A percentile compares a stretch with the other conserved stretches of the same genome.
Conservation (phyloP, 2,888 invertebrate species). For the Salticus scenicus region DNA sequence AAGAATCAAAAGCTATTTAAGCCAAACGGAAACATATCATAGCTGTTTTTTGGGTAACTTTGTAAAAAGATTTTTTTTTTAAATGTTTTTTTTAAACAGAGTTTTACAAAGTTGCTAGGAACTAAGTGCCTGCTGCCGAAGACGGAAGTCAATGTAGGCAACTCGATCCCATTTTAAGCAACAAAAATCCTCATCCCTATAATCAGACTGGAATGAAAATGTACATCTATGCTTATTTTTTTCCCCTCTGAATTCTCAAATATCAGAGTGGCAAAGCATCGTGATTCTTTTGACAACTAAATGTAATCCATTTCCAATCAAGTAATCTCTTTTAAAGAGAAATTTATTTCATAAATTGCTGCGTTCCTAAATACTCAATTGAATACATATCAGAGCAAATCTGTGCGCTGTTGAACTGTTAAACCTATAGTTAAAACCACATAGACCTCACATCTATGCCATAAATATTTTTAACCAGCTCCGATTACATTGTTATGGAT, state of each 20-base stretch:
- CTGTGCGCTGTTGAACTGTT: background rate
- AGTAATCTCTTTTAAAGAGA: background rate
- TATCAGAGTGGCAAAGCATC: slow-evolving; percentile 54
- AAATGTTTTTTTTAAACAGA: slow-evolving; percentile 70
- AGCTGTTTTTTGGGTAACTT: slow-evolving; percentile 70
- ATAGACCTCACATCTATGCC: slow-evolving; percentile 9
- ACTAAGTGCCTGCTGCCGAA: slow-evolving; percentile 70
- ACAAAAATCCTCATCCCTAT: slow-evolving; percentile 52
- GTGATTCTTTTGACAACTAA: slow-evolving; percentile 3
- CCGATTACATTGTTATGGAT: slow-evolving; percentile 27
- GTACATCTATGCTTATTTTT: slow-evolving; percentile 7
- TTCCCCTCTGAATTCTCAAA: slow-evolving; percentile 26
- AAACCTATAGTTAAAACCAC: background rate
- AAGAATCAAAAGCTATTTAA: slow-evolving; percentile 70
- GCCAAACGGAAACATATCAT: slow-evolving; percentile 70
- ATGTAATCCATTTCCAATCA: background rate
- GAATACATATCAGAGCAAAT: background rate
- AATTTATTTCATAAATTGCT: background rate
- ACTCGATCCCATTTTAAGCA: slow-evolving; percentile 69
- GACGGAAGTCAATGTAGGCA: slow-evolving; percentile 70
- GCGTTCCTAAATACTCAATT: slow-evolving; percentile 8
- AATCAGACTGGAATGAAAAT: slow-evolving; percentile 42
- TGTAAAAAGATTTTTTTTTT: slow-evolving; percentile 66
- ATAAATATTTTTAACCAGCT: slow-evolving; percentile 8
- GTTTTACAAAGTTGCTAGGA: slow-evolving; percentile 71